Conservation (phyloP, 2,113 vertebrate genomes). For the Orycteropus afer region DNA sequence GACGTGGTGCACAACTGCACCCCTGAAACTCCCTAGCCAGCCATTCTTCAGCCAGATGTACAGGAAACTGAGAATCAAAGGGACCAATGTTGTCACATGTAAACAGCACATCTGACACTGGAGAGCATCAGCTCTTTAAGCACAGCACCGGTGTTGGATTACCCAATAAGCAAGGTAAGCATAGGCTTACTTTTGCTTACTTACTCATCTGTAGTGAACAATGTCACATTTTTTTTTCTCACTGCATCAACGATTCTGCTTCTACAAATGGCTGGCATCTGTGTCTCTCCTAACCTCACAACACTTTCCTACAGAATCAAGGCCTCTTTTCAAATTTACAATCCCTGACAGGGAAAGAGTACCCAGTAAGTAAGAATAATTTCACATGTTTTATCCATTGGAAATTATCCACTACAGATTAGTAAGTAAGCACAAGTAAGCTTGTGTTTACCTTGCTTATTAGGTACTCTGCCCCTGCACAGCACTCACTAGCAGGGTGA, state of each 20-base stretch:
- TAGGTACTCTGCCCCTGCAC: not conserved
- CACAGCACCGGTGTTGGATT: not conserved
- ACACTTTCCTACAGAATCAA: not conserved
- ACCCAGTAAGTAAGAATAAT: too few relatives aligned
- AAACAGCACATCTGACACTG: conserved; percentile 44
- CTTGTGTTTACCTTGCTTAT: not conserved
- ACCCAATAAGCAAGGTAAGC: not conserved
- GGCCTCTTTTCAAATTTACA: not conserved
- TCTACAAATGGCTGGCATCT: not conserved
- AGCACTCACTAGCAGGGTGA: conserved; percentile 43
- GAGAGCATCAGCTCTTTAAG: not conserved
- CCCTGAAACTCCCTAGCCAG: not conserved
- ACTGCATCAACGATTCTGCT: not conserved
- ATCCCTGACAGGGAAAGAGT: not conserved
- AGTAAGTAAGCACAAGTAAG: not conserved
- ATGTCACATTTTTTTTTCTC: not conserved
- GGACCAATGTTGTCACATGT: conserved; percentile 42
- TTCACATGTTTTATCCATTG: too few relatives aligned
- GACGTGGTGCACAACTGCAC: not conserved
- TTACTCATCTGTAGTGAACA: not conserved
- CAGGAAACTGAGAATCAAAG: conserved; percentile 71
- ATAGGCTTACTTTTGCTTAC: not conserved
- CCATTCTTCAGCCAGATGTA: conserved; percentile 72
- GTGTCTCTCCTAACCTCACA: not conserved
- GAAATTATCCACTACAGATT: too few relatives aligned